Conservation (phyloP, 2,797 vertebrate species). For the Cheirogaleus major region DNA sequence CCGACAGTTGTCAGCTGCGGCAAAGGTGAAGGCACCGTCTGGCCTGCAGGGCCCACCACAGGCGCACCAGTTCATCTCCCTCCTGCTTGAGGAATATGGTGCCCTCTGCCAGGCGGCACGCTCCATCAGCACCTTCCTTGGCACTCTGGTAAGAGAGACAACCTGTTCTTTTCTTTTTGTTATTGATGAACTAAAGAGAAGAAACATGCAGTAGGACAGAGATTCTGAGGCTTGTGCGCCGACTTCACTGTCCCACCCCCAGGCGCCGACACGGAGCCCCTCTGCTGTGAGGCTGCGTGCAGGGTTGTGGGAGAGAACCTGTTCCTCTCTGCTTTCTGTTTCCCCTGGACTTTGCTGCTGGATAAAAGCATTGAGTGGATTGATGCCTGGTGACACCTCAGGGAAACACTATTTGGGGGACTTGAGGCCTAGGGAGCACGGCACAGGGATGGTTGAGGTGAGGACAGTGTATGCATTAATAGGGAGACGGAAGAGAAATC, state of each 20-base stretch:
- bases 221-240: neutral
- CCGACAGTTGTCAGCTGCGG: conserved; percentile 93
- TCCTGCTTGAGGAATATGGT: conserved; percentile 96
- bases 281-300: neutral
- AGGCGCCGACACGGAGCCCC: too few species aligned
- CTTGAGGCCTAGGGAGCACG: neutral
- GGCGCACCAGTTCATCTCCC: conserved; percentile 96
- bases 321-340: neutral
- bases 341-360: neutral
- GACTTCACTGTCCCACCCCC: too few species aligned
- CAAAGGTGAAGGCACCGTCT: conserved; percentile 87
- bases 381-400: neutral
- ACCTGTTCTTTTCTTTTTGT: neutral
- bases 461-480: neutral
- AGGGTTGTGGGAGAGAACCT: neutral
- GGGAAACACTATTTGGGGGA: neutral
- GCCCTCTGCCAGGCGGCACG: conserved; percentile 97
- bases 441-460: too few species aligned
- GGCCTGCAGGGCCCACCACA: conserved; percentile 93
- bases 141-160: conserved; percentile 93
- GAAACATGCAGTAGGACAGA: neutral
- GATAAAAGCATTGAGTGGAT: neutral
- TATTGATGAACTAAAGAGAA: neutral
- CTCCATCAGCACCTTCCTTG: conserved; percentile 97
- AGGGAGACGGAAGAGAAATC: neutral